A percentile compares a stretch with the other conserved stretches of the same genome.
phyloP scores from a whole-genome alignment of 2,797 vertebrate genomes.

The Hybognathus amarus region DNA sequence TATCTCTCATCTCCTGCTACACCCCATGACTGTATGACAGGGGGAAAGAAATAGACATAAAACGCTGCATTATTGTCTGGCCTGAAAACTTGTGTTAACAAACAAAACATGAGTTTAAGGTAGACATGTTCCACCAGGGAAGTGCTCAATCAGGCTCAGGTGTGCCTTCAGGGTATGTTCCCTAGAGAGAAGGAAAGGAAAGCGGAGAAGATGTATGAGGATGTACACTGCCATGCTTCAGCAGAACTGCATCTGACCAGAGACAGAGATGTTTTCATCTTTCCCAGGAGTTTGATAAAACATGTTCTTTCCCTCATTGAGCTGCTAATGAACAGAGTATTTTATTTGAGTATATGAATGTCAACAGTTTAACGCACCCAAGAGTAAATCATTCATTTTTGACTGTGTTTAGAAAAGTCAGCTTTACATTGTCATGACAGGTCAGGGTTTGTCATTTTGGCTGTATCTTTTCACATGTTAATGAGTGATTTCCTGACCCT shows the following conservation, averaged over 20 bases:
- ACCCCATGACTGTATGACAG: background rate
- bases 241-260: constrained; percentile 12
- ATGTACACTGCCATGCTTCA: background rate
- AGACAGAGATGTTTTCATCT: background rate
- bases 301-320: background rate
- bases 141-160: constrained; percentile 1
- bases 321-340: background rate
- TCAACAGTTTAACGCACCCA: background rate
- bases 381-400: background rate
- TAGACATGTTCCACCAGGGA: background rate
- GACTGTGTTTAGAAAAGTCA: background rate
- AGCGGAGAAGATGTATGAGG: background rate
- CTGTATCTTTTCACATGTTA: no score
- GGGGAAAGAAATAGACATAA: background rate
- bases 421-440: no score
- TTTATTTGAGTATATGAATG: background rate
- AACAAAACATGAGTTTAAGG: constrained; percentile 2
- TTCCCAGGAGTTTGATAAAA: background rate
- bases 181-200: background rate
- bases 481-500: no score
- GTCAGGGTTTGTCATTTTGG: no score
- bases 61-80: background rate
- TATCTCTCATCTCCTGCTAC: background rate
- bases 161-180: constrained; percentile 18
- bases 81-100: background rate